Evolutionary conservation across 2,888 invertebrate species (phyloP), one percentile per base, ranked within the genome.

Genomic region (Heteropelma amictum): DNA sequence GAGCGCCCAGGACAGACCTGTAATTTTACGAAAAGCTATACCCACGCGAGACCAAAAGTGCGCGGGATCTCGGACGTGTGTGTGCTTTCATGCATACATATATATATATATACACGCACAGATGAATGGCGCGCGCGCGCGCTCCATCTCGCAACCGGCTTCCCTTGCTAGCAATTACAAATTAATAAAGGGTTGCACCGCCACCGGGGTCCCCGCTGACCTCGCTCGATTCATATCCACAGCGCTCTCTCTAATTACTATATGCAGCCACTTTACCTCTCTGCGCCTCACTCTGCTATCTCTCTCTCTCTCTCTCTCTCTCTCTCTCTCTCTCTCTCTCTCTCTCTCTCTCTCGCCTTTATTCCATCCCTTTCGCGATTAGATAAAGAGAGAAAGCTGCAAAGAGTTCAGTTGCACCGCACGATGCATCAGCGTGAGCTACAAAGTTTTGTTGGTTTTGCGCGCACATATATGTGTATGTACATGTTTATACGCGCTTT

Each of bases 111-210:
- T 33, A 40, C 51, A 56, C 6, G 35, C 21, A 45, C 45, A 47
- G 5, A 61, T 8, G 60, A 35, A n/a, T n/a, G n/a, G n/a, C n/a
- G 1, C 54, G 54, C 54, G 42, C 45, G 30, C 35, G 54, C 63
- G 64, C 23, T 17, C 69, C 49, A 33, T 61, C 35, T 64, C 70
- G 61, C 65, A 75, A 70, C 65, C 49, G 64, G 74, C 60, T 72
- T 56, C 56, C 77, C 72, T 73, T 72, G 81, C 76, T 81, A 75
- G 82, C 85, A 85, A 85, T 85, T 85, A 85, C 82, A 85, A 85
- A 85, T 85, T 85, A 85, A 85, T 85, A 85, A 85, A 85, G 82
- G 85, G 85, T 84, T 80, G 78, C 70, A 76, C 47, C 76, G 60
- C 71, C 64, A 72, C 60, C 68, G 71, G 54, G 63, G 65, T 68